phyloP scores from a whole-genome alignment of 2,888 invertebrate genomes.

The Drosophila mimica region DNA sequence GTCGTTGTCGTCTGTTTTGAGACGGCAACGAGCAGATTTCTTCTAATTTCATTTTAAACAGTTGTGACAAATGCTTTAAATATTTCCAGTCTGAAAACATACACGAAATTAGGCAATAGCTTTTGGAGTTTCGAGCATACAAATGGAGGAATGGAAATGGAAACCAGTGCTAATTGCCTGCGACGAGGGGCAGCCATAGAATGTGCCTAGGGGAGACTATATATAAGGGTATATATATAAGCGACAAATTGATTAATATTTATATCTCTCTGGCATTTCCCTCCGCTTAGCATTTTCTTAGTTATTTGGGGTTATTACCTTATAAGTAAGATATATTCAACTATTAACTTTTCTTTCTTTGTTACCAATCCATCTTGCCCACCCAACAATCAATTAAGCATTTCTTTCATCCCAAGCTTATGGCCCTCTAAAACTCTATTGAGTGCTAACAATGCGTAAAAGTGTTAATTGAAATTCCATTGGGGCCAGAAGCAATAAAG shows the following conservation, averaged over 20 bases:
- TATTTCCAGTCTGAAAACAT: constrained; percentile 37
- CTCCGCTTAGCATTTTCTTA: not conserved
- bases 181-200: constrained; percentile 31
- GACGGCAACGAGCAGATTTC: constrained; percentile 22
- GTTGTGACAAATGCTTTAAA: constrained; percentile 67
- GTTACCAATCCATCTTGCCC: not conserved
- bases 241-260: constrained; percentile 2
- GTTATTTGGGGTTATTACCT: not conserved
- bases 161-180: constrained; percentile 45
- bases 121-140: constrained; percentile 8
- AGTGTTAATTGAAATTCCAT: constrained; percentile 64
- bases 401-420: constrained; percentile 1
- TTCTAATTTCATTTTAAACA: constrained; percentile 73
- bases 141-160: constrained; percentile 28
- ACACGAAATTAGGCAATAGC: constrained; percentile 41
- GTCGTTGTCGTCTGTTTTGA: constrained; percentile 9
- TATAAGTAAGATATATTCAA: not conserved
- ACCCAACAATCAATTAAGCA: constrained; percentile 13
- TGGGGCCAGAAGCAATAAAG: constrained; percentile 18
- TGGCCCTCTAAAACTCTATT: constrained; percentile 37
- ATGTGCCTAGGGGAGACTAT: not conserved
- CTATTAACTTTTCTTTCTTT: not conserved
- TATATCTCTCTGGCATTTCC: not conserved
- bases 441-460: constrained; percentile 44
- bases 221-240: not conserved